Evolutionary conservation across 2,888 invertebrate species (phyloP).

Genomic region (Caenorhabditis zanzibari): DNA sequence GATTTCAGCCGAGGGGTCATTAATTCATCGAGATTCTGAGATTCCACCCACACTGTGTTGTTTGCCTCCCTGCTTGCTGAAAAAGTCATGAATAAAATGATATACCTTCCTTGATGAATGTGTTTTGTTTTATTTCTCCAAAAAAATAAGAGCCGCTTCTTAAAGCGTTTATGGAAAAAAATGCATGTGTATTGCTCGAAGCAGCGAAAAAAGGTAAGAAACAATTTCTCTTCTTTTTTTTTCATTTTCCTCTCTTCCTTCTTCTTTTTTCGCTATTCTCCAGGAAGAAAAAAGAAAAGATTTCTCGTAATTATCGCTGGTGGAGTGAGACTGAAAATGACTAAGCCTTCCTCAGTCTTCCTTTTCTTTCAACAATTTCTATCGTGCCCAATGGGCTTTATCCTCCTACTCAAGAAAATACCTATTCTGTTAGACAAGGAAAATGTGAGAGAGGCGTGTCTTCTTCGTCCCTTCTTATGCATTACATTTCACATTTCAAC

Average conservation of each 20-base stretch:
- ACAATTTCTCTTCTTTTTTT: slow-evolving; percentile 28
- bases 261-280: background rate
- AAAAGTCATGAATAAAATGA: background rate
- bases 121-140: slow-evolving; percentile 5
- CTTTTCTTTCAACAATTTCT: slow-evolving; percentile 45
- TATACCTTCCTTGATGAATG: background rate
- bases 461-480: slow-evolving; percentile 23
- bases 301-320: slow-evolving; percentile 47
- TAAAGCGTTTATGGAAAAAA: slow-evolving; percentile 18
- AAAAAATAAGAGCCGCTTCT: background rate
- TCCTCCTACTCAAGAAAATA: slow-evolving; percentile 31
- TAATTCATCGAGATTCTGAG: slow-evolving; percentile 8
- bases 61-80: slow-evolving; percentile 1
- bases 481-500: slow-evolving; percentile 26
- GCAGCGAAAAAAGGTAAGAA: slow-evolving; percentile 29
- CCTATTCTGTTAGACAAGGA: background rate
- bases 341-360: slow-evolving; percentile 28
- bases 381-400: slow-evolving; percentile 35
- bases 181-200: slow-evolving; percentile 33
- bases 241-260: background rate
- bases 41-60: background rate
- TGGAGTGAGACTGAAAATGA: slow-evolving; percentile 45
- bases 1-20: background rate
- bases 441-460: background rate
- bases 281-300: slow-evolving; percentile 33